phyloP scores from a whole-genome alignment of 2,888 invertebrate genomes.

The Tuta absoluta region DNA sequence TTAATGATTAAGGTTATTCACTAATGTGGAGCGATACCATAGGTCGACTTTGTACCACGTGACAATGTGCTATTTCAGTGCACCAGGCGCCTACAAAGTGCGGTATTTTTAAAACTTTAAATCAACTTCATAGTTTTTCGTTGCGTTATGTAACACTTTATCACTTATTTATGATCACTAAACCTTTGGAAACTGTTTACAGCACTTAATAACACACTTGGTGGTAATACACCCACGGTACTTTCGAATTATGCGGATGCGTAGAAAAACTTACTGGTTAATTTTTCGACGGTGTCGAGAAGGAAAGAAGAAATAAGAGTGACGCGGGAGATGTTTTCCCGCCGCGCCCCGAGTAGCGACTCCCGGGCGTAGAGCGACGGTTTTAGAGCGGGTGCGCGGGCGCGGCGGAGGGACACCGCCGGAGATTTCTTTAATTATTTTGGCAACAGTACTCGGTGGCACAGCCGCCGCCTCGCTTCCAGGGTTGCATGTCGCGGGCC shows the following conservation, averaged over 20 bases:
- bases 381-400: conserved; percentile 83
- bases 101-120: conserved; percentile 80
- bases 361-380: conserved; percentile 82
- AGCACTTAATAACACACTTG: conserved; percentile 65
- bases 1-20: conserved; percentile 51
- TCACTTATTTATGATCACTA: conserved; percentile 66
- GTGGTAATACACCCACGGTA: conserved; percentile 59
- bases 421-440: conserved; percentile 89
- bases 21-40: conserved; percentile 78
- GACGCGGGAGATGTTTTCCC: conserved; percentile 81
- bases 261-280: conserved; percentile 74
- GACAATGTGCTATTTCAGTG: conserved; percentile 76
- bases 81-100: conserved; percentile 77
- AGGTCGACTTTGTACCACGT: conserved; percentile 77
- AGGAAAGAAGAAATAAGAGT: conserved; percentile 82
- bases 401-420: conserved; percentile 82
- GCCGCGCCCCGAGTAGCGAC: conserved; percentile 80
- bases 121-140: conserved; percentile 50
- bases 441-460: conserved; percentile 85
- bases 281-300: conserved; percentile 79
- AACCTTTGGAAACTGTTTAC: conserved; percentile 52
- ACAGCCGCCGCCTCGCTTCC: conserved; percentile 79
- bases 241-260: conserved; percentile 55
- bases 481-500: conserved; percentile 80
- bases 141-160: conserved; percentile 77